A percentile compares a stretch with the other conserved stretches of the same genome.
Evolutionary conservation across 2,888 invertebrate species (phyloP).

Genomic region (Cryptophagus acutangulus): DNA sequence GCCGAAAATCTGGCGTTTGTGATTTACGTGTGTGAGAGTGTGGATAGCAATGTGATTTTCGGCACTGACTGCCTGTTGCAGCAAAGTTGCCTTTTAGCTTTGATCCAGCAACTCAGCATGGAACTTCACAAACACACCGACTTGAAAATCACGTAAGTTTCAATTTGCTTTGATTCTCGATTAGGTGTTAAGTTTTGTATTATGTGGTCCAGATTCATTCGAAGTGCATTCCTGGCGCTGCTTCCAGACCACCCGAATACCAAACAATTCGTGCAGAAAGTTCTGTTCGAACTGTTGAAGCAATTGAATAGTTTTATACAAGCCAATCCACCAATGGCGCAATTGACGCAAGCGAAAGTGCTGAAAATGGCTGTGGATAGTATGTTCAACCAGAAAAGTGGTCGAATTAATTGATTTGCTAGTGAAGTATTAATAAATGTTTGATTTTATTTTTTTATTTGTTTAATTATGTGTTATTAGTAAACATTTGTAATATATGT

Average conservation of each 20-base stretch:
- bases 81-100: constrained; percentile 85
- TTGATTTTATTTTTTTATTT: too few relatives aligned
- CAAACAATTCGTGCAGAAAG: constrained; percentile 74
- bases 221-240: constrained; percentile 80
- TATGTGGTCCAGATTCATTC: constrained; percentile 65
- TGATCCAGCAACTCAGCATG: constrained; percentile 90
- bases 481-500: too few relatives aligned
- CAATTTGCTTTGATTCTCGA: constrained; percentile 3
- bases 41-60: constrained; percentile 76
- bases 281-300: constrained; percentile 69
- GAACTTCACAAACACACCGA: constrained; percentile 82
- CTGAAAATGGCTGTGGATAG: constrained; percentile 60
- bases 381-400: too few relatives aligned
- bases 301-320: constrained; percentile 67
- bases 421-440: too few relatives aligned
- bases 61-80: constrained; percentile 66
- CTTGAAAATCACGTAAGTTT: constrained; percentile 67
- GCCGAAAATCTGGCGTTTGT: constrained; percentile 85
- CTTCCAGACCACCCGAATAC: constrained; percentile 73
- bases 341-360: constrained; percentile 62
- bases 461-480: too few relatives aligned
- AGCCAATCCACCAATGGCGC: constrained; percentile 61
- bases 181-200: neutral
- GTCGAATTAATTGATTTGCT: too few relatives aligned
- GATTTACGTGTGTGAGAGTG: constrained; percentile 79